phyloP scores from a whole-genome alignment of 2,113 vertebrate genomes.

The Collichthys lucidus region DNA sequence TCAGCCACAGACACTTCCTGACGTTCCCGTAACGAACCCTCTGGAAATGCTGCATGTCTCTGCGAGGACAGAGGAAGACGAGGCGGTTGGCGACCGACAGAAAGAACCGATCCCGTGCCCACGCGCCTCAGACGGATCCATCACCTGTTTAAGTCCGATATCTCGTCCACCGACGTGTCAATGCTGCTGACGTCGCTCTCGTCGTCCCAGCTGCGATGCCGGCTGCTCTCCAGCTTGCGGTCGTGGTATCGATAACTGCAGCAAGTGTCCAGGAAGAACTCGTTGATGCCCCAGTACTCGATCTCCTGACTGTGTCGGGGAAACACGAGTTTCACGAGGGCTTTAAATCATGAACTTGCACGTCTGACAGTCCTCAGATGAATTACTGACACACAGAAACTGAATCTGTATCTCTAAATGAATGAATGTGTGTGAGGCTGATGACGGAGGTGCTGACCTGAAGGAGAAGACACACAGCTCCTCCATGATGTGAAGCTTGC shows the following conservation, averaged over 20 bases:
- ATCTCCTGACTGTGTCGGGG: conserved; percentile 92
- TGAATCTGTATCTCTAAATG: neutral
- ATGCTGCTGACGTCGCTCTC: conserved; percentile 96
- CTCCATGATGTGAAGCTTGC: conserved; percentile 96
- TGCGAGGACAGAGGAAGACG: neutral
- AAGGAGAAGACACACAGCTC: conserved; percentile 98
- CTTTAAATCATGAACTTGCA: neutral
- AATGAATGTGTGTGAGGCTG: neutral
- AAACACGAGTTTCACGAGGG: conserved; percentile 60
- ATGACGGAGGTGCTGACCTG: conserved; percentile 55
- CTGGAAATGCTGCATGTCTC: conserved; percentile 91
- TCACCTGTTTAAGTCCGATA: conserved; percentile 92
- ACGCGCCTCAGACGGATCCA: too few species aligned
- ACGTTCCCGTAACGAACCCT: conserved; percentile 87
- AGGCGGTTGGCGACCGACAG: accelerated
- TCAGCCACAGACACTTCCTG: conserved; percentile 94
- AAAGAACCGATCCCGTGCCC: too few species aligned
- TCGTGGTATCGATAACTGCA: conserved; percentile 97
- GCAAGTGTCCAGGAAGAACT: conserved; percentile 95
- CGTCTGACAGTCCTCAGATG: neutral
- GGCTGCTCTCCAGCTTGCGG: conserved; percentile 90
- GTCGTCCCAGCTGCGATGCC: conserved; percentile 92
- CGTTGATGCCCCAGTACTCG: conserved; percentile 98
- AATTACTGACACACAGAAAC: neutral
- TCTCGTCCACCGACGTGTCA: conserved; percentile 94